Evolutionary conservation across 2,797 vertebrate genomes (phyloP).

Genomic region (Macropodus opercularis): DNA sequence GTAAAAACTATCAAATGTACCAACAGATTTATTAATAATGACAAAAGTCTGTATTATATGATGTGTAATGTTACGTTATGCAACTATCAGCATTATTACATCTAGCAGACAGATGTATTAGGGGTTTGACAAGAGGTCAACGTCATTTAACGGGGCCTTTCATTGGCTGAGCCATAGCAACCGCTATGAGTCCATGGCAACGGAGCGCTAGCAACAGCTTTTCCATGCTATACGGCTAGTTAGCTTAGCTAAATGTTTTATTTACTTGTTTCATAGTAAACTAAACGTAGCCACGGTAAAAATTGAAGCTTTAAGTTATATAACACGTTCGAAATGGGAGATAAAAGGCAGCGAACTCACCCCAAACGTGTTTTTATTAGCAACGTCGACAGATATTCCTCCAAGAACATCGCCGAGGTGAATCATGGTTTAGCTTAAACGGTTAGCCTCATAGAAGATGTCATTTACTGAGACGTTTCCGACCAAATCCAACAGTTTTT

Average conservation of each 20-base stretch:
- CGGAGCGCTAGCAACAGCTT: neutral
- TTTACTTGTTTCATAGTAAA: no score
- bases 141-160: neutral
- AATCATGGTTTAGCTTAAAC: constrained; percentile 14
- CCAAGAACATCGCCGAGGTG: constrained; percentile 87
- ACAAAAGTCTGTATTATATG: no score
- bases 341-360: constrained; percentile 32
- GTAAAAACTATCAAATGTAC: no score
- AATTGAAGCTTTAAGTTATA: no score
- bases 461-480: neutral
- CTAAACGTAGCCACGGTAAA: no score
- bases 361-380: constrained; percentile 87
- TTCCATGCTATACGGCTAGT: neutral
- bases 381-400: constrained; percentile 87
- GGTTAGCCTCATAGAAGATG: no score
- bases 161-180: constrained; percentile 48
- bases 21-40: no score
- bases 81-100: no score
- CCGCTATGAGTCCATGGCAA: constrained; percentile 53
- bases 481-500: constrained; percentile 80
- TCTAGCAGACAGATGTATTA: no score
- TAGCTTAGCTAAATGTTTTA: neutral
- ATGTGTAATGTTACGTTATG: no score
- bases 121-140: no score
- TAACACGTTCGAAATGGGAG: constrained; percentile 70